Percentiles rank a stretch among this genome's conserved stretches.
Evolutionary conservation across 2,113 vertebrate genomes (phyloP).

Genomic region (Mustelus asterias): DNA sequence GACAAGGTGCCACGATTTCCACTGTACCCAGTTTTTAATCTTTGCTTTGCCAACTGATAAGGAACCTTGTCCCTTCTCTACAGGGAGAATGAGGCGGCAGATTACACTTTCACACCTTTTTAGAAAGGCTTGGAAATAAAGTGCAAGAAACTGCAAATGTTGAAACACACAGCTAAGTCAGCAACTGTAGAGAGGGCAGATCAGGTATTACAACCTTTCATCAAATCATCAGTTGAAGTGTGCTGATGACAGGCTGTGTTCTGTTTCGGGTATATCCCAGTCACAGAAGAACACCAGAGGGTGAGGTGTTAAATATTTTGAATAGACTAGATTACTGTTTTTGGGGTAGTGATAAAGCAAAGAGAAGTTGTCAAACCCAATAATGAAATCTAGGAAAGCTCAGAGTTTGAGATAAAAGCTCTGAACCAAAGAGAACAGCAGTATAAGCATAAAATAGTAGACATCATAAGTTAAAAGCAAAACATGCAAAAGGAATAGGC

Average conservation of each 20-base stretch:
- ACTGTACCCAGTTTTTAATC: not conserved
- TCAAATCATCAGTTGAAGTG: not conserved
- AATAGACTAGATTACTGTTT: not conserved
- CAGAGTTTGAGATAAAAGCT: not conserved
- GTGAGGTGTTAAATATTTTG: not conserved
- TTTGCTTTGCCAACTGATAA: not conserved
- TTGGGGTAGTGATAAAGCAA: not conserved
- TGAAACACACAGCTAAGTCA: not conserved
- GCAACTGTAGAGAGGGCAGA: not conserved
- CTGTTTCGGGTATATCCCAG: not conserved
- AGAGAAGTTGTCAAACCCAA: not conserved
- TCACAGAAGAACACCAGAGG: not conserved
- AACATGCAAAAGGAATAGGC: not conserved
- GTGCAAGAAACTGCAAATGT: not conserved
- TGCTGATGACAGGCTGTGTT: not conserved
- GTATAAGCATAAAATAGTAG: not conserved
- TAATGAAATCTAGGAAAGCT: not conserved
- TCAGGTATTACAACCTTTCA: not conserved
- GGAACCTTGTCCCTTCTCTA: not conserved
- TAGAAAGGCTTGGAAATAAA: not conserved
- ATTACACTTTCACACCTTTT: not conserved
- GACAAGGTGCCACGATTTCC: not conserved
- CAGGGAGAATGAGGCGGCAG: not conserved
- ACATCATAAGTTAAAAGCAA: not conserved
- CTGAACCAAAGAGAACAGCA: not conserved